A percentile compares a stretch with the other conserved stretches of the same genome.
Evolutionary conservation across 2,113 vertebrate genomes (phyloP).

Genomic region (Hyaena hyaena): DNA sequence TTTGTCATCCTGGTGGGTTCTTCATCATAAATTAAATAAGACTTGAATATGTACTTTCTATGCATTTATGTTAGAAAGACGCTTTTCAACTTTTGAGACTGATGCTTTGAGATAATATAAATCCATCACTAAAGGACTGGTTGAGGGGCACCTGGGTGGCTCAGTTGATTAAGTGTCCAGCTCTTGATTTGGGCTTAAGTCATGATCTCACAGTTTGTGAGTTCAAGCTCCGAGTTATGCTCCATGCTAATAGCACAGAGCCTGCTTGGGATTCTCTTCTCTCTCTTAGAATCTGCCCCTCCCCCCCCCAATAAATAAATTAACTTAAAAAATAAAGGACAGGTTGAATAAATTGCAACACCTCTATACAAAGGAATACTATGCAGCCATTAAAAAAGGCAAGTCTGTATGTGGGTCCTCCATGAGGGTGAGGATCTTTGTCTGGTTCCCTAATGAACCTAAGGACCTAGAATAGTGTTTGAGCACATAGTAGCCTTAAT

Average conservation of each 20-base stretch:
- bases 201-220: no score
- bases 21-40: constrained; percentile 2
- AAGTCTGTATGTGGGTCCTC: background rate
- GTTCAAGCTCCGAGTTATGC: no score
- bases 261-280: no score
- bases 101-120: background rate
- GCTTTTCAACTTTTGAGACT: constrained; percentile 24
- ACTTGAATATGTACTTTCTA: background rate
- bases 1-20: background rate
- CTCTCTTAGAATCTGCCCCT: no score
- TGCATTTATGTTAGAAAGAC: background rate
- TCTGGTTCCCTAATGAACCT: background rate
- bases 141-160: background rate
- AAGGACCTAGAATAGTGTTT: background rate
- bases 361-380: background rate
- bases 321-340: background rate
- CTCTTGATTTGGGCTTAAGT: no score
- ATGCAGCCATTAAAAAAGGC: background rate
- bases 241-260: no score
- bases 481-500: background rate
- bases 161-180: no score
- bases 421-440: background rate
- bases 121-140: background rate
- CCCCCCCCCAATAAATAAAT: no score
- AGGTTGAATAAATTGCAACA: background rate